A percentile compares a stretch with the other conserved stretches of the same genome.
These are phyloP conservation scores for Idaea straminata DNA, from an alignment of 2,888 invertebrate species.

Conservation along the genomic window DNA sequence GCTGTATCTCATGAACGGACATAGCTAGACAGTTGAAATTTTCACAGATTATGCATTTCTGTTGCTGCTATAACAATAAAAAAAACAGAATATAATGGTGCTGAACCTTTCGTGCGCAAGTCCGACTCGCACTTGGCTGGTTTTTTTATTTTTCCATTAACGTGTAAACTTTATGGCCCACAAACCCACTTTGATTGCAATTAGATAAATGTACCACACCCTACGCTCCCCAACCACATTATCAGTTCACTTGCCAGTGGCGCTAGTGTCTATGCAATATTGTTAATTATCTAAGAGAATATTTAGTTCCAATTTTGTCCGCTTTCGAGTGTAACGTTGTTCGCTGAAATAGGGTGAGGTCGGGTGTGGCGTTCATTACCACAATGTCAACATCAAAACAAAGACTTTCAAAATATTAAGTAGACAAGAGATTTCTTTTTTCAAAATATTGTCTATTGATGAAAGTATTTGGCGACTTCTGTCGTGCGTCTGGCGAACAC, in stretches of 20 bases:
- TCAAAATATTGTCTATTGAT: too few species aligned
- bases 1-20: too few species aligned
- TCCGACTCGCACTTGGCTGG: too few species aligned
- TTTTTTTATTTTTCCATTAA: constrained; percentile 1
- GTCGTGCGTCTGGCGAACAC: too few species aligned
- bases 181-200: neutral
- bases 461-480: too few species aligned
- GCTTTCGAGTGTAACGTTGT: neutral
- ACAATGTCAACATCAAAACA: neutral
- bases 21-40: too few species aligned
- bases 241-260: neutral
- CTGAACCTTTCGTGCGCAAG: too few species aligned
- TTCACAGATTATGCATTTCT: too few species aligned
- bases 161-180: neutral
- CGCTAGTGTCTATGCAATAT: neutral
- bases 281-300: neutral
- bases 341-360: neutral
- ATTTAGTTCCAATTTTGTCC: neutral
- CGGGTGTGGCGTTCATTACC: neutral
- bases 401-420: too few species aligned
- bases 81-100: too few species aligned
- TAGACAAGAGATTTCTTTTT: too few species aligned
- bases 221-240: neutral
- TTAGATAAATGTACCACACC: neutral
- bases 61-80: too few species aligned